These are phyloP conservation scores for Caenorhabditis sinica DNA, from an alignment of 2,888 invertebrate species.

Conservation along the genomic window DNA sequence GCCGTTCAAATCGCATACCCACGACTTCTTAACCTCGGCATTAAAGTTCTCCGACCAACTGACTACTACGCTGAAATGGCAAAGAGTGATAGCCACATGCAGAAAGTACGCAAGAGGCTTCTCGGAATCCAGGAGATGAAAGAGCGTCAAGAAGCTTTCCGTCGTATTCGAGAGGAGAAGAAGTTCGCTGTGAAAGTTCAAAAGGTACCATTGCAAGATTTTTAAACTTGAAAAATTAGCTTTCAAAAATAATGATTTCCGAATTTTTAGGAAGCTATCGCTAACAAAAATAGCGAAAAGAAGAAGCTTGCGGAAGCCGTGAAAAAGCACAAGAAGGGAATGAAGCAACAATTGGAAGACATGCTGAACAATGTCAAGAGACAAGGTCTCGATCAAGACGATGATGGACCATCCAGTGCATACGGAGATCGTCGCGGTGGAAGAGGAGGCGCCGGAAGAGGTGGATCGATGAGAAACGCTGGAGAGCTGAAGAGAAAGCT, in stretches of 20 bases:
- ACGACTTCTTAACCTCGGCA: constrained; percentile 87
- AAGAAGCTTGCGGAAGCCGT: constrained; percentile 93
- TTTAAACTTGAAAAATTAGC: too few relatives aligned
- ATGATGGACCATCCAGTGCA: constrained; percentile 56
- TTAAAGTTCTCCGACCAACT: constrained; percentile 89
- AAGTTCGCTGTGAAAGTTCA: constrained; percentile 92
- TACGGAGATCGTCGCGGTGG: constrained; percentile 59
- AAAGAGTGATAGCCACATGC: constrained; percentile 97
- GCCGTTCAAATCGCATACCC: constrained; percentile 91
- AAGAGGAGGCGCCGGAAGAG: constrained; percentile 35
- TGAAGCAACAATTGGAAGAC: constrained; percentile 82
- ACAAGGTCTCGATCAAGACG: constrained; percentile 71
- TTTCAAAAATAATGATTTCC: constrained; percentile 6
- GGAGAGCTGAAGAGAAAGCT: constrained; percentile 66
- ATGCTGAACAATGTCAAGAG: constrained; percentile 82
- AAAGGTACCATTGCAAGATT: constrained; percentile 41
- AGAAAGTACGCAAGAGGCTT: constrained; percentile 87
- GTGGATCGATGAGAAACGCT: constrained; percentile 58
- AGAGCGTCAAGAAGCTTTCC: constrained; percentile 92
- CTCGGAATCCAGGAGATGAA: constrained; percentile 88
- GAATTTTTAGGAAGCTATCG: constrained; percentile 77
- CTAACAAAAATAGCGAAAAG: constrained; percentile 93
- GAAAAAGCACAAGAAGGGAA: constrained; percentile 89
- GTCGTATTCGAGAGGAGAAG: constrained; percentile 92
- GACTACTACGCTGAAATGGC: constrained; percentile 99